phyloP scores from a whole-genome alignment of 2,888 invertebrate genomes.

The Brenthis hecate region DNA sequence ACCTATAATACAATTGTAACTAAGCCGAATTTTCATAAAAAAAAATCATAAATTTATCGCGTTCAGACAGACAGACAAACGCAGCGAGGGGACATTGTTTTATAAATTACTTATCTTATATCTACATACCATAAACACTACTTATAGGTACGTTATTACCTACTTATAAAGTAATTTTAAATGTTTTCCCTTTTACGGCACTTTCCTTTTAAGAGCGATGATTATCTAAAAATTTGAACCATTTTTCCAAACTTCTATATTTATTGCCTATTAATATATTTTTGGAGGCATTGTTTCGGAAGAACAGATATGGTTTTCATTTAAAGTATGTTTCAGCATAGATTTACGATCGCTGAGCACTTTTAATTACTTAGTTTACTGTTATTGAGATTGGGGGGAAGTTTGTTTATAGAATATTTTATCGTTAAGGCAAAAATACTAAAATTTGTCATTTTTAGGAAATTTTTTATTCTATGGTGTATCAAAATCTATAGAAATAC shows the following conservation, averaged over 20 bases:
- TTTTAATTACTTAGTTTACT: constrained; percentile 66
- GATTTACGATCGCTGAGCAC: constrained; percentile 62
- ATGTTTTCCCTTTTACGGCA: constrained; percentile 4
- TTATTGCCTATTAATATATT: constrained; percentile 50
- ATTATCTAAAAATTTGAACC: constrained; percentile 14
- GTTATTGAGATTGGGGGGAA: constrained; percentile 5
- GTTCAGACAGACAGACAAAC: no score
- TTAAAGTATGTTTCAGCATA: constrained; percentile 65
- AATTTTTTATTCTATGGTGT: not conserved
- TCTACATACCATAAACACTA: no score
- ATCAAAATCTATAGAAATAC: no score
- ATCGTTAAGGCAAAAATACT: no score
- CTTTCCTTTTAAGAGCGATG: constrained; percentile 12
- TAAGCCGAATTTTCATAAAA: no score
- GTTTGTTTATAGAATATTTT: not conserved
- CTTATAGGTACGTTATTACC: no score
- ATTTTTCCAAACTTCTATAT: constrained; percentile 37
- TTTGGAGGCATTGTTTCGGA: constrained; percentile 49
- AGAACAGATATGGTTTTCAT: constrained; percentile 61
- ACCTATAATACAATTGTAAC: no score
- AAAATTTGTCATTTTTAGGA: no score
- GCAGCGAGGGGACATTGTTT: no score
- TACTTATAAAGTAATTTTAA: constrained; percentile 7
- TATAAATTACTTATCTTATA: no score
- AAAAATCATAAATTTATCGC: no score